These are phyloP conservation scores for Andrena marginata DNA, from an alignment of 2,888 invertebrate species.

Conservation along the genomic window DNA sequence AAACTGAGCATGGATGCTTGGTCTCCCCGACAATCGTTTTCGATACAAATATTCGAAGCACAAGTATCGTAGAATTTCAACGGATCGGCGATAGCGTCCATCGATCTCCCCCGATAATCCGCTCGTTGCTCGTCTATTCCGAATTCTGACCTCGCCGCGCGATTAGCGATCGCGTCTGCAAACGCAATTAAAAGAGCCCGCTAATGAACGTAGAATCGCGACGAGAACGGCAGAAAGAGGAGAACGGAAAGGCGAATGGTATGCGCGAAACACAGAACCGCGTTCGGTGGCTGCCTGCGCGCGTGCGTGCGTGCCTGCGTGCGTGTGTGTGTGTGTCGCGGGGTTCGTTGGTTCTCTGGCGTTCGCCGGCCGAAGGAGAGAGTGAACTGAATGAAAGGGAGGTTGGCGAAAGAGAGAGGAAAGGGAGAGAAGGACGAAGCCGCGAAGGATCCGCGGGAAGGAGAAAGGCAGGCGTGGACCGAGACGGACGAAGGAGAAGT, in stretches of 20 bases:
- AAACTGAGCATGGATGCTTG: no score
- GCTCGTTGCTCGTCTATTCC: neutral
- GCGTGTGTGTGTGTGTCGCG: conserved; percentile 31
- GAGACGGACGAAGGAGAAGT: conserved; percentile 50
- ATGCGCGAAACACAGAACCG: conserved; percentile 67
- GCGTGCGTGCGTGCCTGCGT: neutral
- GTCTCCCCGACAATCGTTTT: no score
- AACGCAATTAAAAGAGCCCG: conserved; percentile 22
- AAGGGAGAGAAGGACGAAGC: conserved; percentile 49
- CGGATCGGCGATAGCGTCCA: no score
- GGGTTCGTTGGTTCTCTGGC: conserved; percentile 33
- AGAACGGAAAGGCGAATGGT: conserved; percentile 68
- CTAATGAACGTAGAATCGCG: conserved; percentile 41
- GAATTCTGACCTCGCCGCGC: neutral
- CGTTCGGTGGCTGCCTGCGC: no score
- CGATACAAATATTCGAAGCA: no score
- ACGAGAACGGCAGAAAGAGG: neutral
- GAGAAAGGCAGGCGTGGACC: conserved; percentile 67
- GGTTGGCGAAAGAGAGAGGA: conserved; percentile 53
- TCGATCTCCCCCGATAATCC: no score
- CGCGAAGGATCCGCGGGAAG: conserved; percentile 60
- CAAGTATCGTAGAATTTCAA: no score
- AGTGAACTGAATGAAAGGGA: conserved; percentile 80
- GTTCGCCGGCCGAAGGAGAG: conserved; percentile 77
- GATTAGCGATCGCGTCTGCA: conserved; percentile 15